These are phyloP conservation scores for Drosophila anomalipes DNA, from an alignment of 2,888 invertebrate genomes.

Conservation along the genomic window DNA sequence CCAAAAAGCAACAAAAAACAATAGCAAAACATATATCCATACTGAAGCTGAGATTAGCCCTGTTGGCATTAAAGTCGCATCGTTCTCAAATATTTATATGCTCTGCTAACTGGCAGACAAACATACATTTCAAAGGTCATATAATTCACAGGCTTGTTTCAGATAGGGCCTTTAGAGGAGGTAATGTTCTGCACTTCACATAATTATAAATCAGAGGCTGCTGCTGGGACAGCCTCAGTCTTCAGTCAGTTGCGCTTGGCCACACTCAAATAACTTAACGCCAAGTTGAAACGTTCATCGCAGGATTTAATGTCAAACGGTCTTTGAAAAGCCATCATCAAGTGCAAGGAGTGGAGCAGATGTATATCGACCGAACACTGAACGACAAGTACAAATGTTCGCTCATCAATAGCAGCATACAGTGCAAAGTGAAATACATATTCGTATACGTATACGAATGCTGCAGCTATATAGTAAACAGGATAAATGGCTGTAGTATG, in stretches of 20 bases:
- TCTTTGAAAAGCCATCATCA: conserved; percentile 75
- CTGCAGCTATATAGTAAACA: conserved; percentile 1
- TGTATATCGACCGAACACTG: conserved; percentile 64
- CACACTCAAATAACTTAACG: conserved; percentile 73
- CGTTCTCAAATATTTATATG: conserved; percentile 63
- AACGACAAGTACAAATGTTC: conserved; percentile 73
- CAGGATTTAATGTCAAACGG: conserved; percentile 66
- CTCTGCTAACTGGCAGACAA: conserved; percentile 50
- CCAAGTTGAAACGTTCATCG: conserved; percentile 57
- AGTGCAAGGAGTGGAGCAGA: conserved; percentile 44
- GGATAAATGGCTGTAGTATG: conserved; percentile 57
- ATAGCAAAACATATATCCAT: conserved; percentile 25
- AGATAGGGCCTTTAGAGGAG: neutral
- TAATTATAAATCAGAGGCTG: conserved; percentile 70
- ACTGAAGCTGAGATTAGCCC: conserved; percentile 25
- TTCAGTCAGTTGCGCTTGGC: conserved; percentile 44
- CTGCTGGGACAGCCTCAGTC: conserved; percentile 29
- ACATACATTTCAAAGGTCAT: conserved; percentile 37
- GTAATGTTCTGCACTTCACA: conserved; percentile 42
- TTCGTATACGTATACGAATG: neutral
- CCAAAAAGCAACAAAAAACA: conserved; percentile 5
- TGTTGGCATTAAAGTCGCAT: conserved; percentile 41
- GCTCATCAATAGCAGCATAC: conserved; percentile 64
- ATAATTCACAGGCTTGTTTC: conserved; percentile 38
- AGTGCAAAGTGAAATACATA: conserved; percentile 50